Conservation (phyloP, 2,888 invertebrate genomes). For the Drosophila dives region DNA sequence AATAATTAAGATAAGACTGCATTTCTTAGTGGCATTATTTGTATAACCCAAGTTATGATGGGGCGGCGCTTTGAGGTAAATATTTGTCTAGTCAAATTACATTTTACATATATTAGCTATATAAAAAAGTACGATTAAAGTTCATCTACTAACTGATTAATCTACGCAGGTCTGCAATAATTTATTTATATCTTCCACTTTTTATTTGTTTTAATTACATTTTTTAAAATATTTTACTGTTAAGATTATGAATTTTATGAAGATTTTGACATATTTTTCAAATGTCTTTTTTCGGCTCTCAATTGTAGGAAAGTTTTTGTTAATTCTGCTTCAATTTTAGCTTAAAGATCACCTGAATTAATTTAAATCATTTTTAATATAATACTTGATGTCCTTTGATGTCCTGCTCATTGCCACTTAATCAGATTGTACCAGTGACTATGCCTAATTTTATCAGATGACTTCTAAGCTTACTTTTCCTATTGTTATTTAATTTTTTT, state of each 20-base stretch:
- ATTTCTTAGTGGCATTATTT: constrained; percentile 2
- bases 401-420: background rate
- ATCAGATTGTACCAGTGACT: background rate
- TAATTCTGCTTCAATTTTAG: background rate
- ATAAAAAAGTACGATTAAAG: background rate
- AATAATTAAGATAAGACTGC: constrained; percentile 34
- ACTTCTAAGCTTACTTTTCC: background rate
- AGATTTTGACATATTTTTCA: too few species aligned
- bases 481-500: background rate
- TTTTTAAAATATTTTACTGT: too few species aligned
- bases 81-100: background rate
- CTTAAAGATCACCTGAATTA: background rate
- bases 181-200: background rate
- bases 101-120: background rate
- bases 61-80: background rate
- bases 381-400: background rate
- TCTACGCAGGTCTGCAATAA: background rate
- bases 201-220: background rate
- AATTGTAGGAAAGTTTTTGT: background rate
- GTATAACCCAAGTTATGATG: background rate
- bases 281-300: background rate
- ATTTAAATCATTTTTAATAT: background rate
- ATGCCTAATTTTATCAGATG: fast-evolving
- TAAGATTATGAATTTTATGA: too few species aligned
- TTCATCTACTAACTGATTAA: background rate